A percentile compares a stretch with the other conserved stretches of the same genome.
Conservation (phyloP, 2,888 invertebrate genomes). For the Keiferia lycopersicella region DNA sequence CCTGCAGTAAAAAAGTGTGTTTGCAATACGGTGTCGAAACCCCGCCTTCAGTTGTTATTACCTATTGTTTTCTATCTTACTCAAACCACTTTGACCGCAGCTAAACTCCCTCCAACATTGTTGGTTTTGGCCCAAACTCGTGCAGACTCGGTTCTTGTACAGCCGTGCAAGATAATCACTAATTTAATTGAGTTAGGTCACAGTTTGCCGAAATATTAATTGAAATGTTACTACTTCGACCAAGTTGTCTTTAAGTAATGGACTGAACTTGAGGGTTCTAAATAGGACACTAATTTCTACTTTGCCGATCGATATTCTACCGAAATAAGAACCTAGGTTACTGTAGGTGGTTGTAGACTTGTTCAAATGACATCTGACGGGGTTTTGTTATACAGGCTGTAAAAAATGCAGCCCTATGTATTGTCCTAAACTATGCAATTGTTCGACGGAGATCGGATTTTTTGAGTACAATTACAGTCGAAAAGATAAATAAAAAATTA, state of each 20-base stretch:
- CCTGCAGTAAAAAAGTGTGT: too few species aligned
- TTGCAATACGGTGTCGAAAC: too few species aligned
- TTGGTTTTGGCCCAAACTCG: not conserved
- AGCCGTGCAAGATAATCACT: slow-evolving; percentile 43
- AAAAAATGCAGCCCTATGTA: too few species aligned
- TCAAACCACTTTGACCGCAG: slow-evolving; percentile 3
- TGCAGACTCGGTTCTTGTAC: not conserved
- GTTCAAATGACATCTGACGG: too few species aligned
- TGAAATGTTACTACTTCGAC: slow-evolving; percentile 28
- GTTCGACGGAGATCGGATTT: not conserved
- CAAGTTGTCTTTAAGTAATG: slow-evolving; percentile 25
- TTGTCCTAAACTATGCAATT: not conserved
- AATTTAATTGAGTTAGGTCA: slow-evolving; percentile 59
- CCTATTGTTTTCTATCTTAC: too few species aligned
- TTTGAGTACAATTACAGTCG: not conserved
- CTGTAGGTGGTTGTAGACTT: too few species aligned
- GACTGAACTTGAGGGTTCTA: slow-evolving; percentile 9
- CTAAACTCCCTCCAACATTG: not conserved
- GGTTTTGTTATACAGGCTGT: too few species aligned
- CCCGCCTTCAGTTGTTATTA: too few species aligned
- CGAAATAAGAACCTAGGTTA: too few species aligned
- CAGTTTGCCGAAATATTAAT: slow-evolving; percentile 39
- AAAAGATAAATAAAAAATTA: not conserved
- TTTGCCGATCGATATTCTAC: too few species aligned
- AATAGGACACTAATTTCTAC: not conserved